Conservation (phyloP, 2,797 vertebrate species). For the Lithobates sylvaticus region DNA sequence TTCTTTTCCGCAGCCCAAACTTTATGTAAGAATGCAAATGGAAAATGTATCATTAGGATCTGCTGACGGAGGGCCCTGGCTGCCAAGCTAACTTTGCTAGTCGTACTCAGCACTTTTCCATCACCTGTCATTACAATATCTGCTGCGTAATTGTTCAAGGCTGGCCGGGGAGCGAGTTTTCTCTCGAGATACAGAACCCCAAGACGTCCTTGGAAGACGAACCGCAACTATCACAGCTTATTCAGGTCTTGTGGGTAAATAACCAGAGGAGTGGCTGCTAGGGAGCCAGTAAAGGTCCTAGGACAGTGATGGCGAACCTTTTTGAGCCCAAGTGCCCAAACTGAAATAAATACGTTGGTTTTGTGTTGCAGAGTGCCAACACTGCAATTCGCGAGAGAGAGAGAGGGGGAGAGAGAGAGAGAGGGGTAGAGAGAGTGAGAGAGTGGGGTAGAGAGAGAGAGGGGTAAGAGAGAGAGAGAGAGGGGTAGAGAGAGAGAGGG, state of each 20-base stretch:
- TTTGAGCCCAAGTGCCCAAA: too few species aligned
- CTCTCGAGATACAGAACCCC: too few species aligned
- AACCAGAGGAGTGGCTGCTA: not conserved
- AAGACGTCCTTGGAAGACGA: not conserved
- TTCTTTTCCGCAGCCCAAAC: not conserved
- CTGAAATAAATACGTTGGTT: too few species aligned
- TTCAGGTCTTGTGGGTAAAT: not conserved
- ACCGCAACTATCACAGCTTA: not conserved
- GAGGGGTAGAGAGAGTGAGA: too few species aligned
- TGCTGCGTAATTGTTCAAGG: not conserved
- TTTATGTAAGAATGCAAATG: slow-evolving; percentile 16
- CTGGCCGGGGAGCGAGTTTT: not conserved
- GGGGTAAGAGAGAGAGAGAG: too few species aligned
- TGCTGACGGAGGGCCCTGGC: slow-evolving; percentile 10
- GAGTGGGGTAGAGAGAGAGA: too few species aligned
- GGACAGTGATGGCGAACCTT: too few species aligned
- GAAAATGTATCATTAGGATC: slow-evolving; percentile 10
- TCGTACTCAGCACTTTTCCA: slow-evolving; percentile 10
- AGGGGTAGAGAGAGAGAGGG: too few species aligned
- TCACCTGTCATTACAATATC: slow-evolving; percentile 6
- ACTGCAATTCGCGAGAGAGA: too few species aligned
- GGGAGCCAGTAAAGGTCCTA: too few species aligned
- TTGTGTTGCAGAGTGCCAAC: too few species aligned
- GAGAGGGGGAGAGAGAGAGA: too few species aligned
- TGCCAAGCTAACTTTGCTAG: not conserved